These are phyloP conservation scores for Peromyscus attwateri DNA, from an alignment of 2,797 vertebrate species.

Conservation along the genomic window DNA sequence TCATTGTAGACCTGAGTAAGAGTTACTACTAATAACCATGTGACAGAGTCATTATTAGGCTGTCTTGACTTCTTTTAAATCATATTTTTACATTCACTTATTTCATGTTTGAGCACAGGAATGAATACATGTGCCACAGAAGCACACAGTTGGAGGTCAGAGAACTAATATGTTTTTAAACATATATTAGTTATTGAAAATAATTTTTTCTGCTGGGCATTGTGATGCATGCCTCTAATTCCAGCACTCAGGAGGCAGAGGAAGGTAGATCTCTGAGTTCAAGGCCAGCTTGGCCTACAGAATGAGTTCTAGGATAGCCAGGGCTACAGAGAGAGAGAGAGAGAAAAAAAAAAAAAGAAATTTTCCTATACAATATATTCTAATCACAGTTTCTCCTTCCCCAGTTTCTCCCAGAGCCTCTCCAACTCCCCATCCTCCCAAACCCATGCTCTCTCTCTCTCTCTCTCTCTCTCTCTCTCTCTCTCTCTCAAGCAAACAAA, in stretches of 20 bases:
- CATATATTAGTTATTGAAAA: not conserved
- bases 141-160: not conserved
- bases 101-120: not conserved
- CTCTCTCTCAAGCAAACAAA: not conserved
- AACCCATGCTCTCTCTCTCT: not conserved
- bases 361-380: not conserved
- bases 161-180: not conserved
- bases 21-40: not conserved
- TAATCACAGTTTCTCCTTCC: not conserved
- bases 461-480: not conserved
- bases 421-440: not conserved
- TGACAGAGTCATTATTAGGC: not conserved
- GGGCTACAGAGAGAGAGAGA: not conserved
- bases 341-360: not conserved
- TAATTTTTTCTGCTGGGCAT: not conserved
- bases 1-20: not conserved
- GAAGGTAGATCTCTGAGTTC: not conserved
- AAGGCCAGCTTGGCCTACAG: not conserved
- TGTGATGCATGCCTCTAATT: not conserved
- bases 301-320: not conserved
- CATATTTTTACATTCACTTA: not conserved
- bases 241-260: not conserved
- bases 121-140: not conserved
- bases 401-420: not conserved
- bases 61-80: not conserved